Percentiles rank a stretch among this genome's conserved stretches.
These are phyloP conservation scores for Nomada hirtipes DNA, from an alignment of 2,888 invertebrate genomes.

Conservation along the genomic window DNA sequence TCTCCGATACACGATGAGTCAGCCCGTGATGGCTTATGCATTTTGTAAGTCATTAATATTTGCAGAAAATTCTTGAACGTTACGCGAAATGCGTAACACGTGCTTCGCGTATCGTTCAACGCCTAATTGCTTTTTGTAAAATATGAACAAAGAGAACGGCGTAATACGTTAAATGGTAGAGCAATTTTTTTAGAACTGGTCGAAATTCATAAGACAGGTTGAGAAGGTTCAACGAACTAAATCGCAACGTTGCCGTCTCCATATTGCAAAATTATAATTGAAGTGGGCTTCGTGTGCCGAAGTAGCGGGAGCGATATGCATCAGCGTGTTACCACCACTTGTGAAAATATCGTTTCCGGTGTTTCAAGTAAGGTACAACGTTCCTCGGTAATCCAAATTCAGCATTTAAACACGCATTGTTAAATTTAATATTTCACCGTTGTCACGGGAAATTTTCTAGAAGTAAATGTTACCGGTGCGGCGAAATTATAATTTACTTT, in stretches of 20 bases:
- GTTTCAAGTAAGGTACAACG: not conserved
- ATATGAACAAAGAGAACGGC: not conserved
- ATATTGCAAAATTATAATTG: constrained; percentile 26
- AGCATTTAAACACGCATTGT: not conserved
- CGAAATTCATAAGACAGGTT: not conserved
- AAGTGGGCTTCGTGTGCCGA: not conserved
- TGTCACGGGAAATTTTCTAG: no score
- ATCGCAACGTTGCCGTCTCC: not conserved
- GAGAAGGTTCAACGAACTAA: constrained; percentile 24
- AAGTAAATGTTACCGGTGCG: no score
- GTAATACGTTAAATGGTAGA: not conserved
- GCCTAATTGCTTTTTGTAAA: not conserved
- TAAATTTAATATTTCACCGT: not conserved
- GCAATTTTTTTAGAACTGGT: not conserved
- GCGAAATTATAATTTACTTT: no score
- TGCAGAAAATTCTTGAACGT: not conserved
- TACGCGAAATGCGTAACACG: not conserved
- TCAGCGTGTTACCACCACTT: not conserved
- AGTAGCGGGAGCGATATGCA: not conserved
- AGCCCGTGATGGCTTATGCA: not conserved
- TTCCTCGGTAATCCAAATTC: not conserved
- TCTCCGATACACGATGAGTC: not conserved
- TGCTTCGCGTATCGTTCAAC: not conserved
- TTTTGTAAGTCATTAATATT: not conserved
- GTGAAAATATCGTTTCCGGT: constrained; percentile 17